Percentiles rank a stretch among this genome's conserved stretches.
Evolutionary conservation across 2,888 invertebrate species (phyloP).

Genomic region (Caradrina clavipalpis): DNA sequence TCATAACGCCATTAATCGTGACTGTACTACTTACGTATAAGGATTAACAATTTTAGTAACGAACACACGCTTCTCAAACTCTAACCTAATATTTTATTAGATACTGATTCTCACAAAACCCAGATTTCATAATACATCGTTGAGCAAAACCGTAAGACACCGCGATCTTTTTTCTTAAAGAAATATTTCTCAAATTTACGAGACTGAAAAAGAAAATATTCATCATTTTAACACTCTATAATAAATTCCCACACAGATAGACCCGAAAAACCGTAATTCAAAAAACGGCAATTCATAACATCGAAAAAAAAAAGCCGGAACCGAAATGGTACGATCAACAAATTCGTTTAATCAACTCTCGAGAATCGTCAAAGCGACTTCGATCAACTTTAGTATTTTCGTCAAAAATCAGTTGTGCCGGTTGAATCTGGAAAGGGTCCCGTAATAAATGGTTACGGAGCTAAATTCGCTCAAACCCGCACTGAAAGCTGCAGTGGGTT

Average conservation of each 20-base stretch:
- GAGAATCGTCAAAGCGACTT: constrained; percentile 61
- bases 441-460: constrained; percentile 75
- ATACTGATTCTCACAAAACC: too few species aligned
- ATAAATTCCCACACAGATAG: constrained; percentile 7
- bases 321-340: constrained; percentile 49
- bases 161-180: neutral
- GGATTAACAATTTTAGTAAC: too few species aligned
- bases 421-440: constrained; percentile 67
- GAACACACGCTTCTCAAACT: too few species aligned
- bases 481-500: constrained; percentile 77
- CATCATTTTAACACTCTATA: constrained; percentile 36
- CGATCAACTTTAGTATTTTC: constrained; percentile 62
- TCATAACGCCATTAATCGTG: too few species aligned
- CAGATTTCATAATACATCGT: neutral
- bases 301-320: constrained; percentile 41
- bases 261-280: constrained; percentile 30
- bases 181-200: neutral
- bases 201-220: neutral
- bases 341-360: constrained; percentile 62
- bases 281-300: constrained; percentile 38
- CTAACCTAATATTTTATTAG: too few species aligned
- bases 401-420: constrained; percentile 74
- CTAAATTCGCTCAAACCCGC: constrained; percentile 72
- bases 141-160: neutral
- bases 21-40: too few species aligned